Percentiles rank a stretch among this genome's conserved stretches.
These are phyloP conservation scores for Todiramphus chloris DNA, from an alignment of 2,113 vertebrate genomes.

Conservation along the genomic window DNA sequence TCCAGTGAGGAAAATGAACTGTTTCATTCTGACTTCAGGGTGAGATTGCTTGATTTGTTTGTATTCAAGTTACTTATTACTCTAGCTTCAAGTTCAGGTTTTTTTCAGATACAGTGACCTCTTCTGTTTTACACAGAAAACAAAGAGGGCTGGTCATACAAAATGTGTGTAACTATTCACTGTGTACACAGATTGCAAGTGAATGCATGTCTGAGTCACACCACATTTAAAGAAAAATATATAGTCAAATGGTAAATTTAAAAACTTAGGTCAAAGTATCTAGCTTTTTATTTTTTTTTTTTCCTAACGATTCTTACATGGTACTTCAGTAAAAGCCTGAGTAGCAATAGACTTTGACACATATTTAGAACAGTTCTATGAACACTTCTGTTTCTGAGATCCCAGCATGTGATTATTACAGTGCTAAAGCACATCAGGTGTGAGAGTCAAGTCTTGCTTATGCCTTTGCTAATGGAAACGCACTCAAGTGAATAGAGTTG, in stretches of 20 bases:
- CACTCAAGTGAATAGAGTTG: neutral
- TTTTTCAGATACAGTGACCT: constrained; percentile 18
- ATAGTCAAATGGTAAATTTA: neutral
- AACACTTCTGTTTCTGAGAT: neutral
- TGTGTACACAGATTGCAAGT: neutral
- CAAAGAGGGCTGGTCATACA: neutral
- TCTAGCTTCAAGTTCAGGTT: neutral
- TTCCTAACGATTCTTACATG: neutral
- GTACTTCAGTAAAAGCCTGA: neutral
- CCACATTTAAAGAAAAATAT: neutral
- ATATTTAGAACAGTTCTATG: neutral
- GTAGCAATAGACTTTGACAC: neutral
- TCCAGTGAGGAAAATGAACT: neutral
- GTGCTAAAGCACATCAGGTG: neutral
- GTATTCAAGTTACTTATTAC: neutral
- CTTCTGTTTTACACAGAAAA: neutral
- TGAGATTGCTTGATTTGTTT: neutral
- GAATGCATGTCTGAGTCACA: neutral
- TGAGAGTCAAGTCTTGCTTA: neutral
- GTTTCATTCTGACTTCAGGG: neutral
- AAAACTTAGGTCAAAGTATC: neutral
- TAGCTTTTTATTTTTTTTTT: neutral
- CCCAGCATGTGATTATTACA: neutral
- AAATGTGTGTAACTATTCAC: neutral
- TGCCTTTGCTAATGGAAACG: neutral